phyloP scores from a whole-genome alignment of 1,140 invertebrate species.

The Dendrolimus punctatus region DNA sequence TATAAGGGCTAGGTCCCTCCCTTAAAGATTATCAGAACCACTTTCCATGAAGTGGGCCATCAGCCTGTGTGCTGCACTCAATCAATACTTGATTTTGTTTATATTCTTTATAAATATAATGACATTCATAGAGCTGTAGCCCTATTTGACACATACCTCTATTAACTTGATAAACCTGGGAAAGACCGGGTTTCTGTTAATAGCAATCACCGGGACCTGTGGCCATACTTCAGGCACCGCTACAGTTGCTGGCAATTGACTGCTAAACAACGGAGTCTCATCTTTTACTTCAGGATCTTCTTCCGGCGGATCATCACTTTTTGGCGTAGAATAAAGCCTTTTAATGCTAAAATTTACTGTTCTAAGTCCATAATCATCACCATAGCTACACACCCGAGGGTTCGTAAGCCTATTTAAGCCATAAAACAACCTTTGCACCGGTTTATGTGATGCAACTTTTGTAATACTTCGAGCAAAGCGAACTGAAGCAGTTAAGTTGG shows the following conservation, averaged over 20 bases:
- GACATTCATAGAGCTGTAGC: too few relatives aligned
- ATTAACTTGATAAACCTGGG: constrained; percentile 98
- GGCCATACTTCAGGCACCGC: constrained; percentile 98
- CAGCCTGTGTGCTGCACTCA: too few relatives aligned
- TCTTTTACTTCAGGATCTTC: constrained; percentile 52
- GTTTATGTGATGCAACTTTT: constrained; percentile 59
- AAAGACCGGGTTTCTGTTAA: constrained; percentile 96
- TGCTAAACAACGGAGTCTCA: constrained; percentile 50
- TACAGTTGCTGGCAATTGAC: constrained; percentile 87
- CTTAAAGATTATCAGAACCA: too few relatives aligned
- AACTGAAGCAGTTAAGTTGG: constrained; percentile 34
- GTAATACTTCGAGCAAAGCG: constrained; percentile 38
- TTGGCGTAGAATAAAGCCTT: constrained; percentile 45
- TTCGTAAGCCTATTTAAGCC: constrained; percentile 8
- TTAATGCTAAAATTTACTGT: constrained; percentile 13
- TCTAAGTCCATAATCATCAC: constrained; percentile 14
- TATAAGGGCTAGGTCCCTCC: too few relatives aligned
- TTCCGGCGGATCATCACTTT: constrained; percentile 57
- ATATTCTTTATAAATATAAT: too few relatives aligned
- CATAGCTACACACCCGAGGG: constrained; percentile 32
- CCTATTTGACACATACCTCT: constrained; percentile 76
- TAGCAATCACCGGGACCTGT: constrained; percentile 94
- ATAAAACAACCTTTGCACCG: constrained; percentile 19
- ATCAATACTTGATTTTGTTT: too few relatives aligned
- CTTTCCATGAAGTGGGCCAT: too few relatives aligned